A percentile compares a stretch with the other conserved stretches of the same genome.
phyloP scores from a whole-genome alignment of 1,140 invertebrate species.

The Conus ventricosus region DNA sequence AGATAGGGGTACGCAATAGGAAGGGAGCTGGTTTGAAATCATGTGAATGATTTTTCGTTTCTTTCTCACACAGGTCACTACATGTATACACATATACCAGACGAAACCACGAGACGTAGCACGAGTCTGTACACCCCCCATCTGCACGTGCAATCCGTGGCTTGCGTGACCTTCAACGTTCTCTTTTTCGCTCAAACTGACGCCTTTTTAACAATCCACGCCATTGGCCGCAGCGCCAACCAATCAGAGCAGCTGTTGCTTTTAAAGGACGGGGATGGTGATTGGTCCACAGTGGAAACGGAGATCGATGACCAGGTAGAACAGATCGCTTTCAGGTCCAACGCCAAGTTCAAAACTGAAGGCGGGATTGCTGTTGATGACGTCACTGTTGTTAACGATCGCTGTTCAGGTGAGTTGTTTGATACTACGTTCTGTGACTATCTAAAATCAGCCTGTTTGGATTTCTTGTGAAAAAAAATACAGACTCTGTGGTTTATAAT shows the following conservation, averaged over 20 bases:
- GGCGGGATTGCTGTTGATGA: constrained; percentile 43
- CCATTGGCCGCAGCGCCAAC: background rate
- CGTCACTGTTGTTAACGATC: constrained; percentile 15
- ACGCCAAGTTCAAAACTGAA: background rate
- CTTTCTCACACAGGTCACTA: constrained; percentile 45
- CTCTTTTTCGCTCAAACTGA: constrained; percentile 12
- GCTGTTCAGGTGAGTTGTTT: constrained; percentile 32
- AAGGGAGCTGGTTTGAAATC: no score
- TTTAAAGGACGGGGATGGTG: background rate
- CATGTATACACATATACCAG: constrained; percentile 40
- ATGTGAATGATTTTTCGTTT: background rate
- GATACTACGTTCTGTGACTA: no score
- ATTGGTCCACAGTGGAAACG: constrained; percentile 24
- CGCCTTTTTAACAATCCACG: constrained; percentile 26
- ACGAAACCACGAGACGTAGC: background rate
- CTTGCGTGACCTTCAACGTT: constrained; percentile 33
- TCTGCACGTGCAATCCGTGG: background rate
- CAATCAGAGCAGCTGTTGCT: background rate
- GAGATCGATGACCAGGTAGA: constrained; percentile 20
- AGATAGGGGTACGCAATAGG: no score
- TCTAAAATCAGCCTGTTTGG: no score
- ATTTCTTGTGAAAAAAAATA: no score
- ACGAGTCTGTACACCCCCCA: constrained; percentile 24
- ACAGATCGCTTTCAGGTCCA: constrained; percentile 28
- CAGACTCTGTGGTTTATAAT: no score